Conservation (phyloP, 1,140 invertebrate genomes). For the Callitettix versicolor region DNA sequence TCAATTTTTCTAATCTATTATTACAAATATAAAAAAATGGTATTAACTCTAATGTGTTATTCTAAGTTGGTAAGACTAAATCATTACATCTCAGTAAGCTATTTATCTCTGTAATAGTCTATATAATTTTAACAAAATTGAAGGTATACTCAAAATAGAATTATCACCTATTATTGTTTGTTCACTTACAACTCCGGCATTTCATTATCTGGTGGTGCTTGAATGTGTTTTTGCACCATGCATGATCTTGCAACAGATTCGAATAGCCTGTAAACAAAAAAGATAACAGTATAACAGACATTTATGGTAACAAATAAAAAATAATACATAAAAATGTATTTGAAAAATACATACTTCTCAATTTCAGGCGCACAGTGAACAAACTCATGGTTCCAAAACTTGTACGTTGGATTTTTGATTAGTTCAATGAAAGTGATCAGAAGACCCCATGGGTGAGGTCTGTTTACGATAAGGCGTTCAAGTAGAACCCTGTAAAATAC, state of each 20-base stretch:
- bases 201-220: constrained; percentile 20
- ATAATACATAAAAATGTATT: too few relatives aligned
- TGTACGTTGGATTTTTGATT: constrained; percentile 97
- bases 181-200: constrained; percentile 22
- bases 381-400: constrained; percentile 98
- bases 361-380: constrained; percentile 98
- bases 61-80: too few relatives aligned
- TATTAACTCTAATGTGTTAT: too few relatives aligned
- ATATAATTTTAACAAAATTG: too few relatives aligned
- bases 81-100: too few relatives aligned
- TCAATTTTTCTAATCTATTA: too few relatives aligned
- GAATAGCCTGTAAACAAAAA: constrained; percentile 57
- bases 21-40: too few relatives aligned
- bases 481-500: constrained; percentile 65
- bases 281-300: constrained; percentile 18
- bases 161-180: not conserved
- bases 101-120: too few relatives aligned
- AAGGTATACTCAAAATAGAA: not conserved
- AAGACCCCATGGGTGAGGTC: constrained; percentile 98
- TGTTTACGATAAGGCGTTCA: constrained; percentile 92
- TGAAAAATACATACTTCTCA: constrained; percentile 68
- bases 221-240: constrained; percentile 66
- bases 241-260: constrained; percentile 89
- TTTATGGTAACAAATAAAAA: too few relatives aligned
- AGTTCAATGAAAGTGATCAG: constrained; percentile 98